Percentiles rank a stretch among this genome's conserved stretches.
These are phyloP conservation scores for Delichon dasypus DNA, from an alignment of 2,797 vertebrate species.

Conservation along the genomic window DNA sequence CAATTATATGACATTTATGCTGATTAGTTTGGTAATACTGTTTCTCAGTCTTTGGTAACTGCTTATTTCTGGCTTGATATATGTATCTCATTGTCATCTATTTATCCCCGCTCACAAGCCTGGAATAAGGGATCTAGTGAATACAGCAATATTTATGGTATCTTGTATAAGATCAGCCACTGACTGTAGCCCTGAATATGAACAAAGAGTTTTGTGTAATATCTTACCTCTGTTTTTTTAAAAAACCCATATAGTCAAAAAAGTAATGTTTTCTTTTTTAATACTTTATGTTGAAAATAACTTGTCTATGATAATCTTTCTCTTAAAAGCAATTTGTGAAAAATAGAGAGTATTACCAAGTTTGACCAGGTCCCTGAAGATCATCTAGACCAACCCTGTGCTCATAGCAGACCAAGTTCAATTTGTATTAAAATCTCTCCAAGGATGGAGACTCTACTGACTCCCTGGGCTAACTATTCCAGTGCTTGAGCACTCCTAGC, in stretches of 20 bases:
- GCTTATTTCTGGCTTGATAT: not conserved
- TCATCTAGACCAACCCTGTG: not conserved
- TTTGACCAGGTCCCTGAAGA: not conserved
- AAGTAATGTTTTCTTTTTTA: not conserved
- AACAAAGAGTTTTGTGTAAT: not conserved
- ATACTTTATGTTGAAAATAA: not conserved
- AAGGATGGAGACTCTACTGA: not conserved
- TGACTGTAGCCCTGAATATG: conserved; percentile 4
- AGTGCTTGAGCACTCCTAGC: not conserved
- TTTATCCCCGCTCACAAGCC: not conserved
- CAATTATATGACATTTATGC: conserved; percentile 61
- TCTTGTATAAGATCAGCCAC: not conserved
- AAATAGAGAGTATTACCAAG: not conserved
- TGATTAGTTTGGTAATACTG: conserved; percentile 70
- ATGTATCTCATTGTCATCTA: not conserved
- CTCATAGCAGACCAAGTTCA: not conserved
- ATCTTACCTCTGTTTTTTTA: not conserved
- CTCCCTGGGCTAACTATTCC: not conserved
- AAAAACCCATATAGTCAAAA: not conserved
- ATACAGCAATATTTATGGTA: conserved; percentile 25
- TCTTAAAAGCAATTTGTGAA: not conserved
- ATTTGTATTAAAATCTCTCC: not conserved
- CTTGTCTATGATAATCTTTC: not conserved
- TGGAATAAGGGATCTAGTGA: not conserved
- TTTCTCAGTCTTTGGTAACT: conserved; percentile 76